Conservation (phyloP, 2,888 invertebrate species). For the Erpobdella octoculata region DNA sequence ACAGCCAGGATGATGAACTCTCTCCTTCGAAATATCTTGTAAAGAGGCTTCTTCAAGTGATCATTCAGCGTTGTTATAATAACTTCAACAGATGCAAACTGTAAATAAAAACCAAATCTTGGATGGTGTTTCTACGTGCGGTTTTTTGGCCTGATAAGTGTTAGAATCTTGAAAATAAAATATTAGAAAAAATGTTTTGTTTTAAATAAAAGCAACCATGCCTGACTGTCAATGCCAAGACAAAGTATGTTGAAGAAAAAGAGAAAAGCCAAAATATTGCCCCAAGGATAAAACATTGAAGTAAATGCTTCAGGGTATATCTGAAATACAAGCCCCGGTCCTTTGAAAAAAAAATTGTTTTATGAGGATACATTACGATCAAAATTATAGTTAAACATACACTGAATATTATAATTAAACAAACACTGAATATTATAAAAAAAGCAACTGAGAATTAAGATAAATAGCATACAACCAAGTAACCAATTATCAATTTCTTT, state of each 20-base stretch:
- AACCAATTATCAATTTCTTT: no score
- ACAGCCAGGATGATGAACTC: constrained; percentile 2
- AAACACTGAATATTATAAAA: neutral
- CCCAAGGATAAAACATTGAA: constrained; percentile 11
- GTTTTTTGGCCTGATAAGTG: neutral
- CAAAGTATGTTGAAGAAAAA: constrained; percentile 50
- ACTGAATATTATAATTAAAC: neutral
- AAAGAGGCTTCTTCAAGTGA: constrained; percentile 49
- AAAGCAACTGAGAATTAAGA: neutral
- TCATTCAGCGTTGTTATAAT: constrained; percentile 54
- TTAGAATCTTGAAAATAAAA: neutral
- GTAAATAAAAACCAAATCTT: no score
- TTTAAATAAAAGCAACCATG: constrained; percentile 27
- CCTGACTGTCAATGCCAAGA: constrained; percentile 50
- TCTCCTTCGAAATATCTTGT: constrained; percentile 34
- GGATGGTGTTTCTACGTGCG: no score
- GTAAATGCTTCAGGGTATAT: constrained; percentile 43
- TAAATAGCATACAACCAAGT: no score
- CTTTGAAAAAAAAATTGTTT: constrained; percentile 35
- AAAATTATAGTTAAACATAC: neutral
- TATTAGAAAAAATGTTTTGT: neutral
- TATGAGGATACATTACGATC: neutral
- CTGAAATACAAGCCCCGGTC: constrained; percentile 50
- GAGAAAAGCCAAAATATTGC: constrained; percentile 42
- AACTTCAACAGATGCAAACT: constrained; percentile 19